Conservation (phyloP, 2,797 vertebrate species). For the Enteromius paludinosus region DNA sequence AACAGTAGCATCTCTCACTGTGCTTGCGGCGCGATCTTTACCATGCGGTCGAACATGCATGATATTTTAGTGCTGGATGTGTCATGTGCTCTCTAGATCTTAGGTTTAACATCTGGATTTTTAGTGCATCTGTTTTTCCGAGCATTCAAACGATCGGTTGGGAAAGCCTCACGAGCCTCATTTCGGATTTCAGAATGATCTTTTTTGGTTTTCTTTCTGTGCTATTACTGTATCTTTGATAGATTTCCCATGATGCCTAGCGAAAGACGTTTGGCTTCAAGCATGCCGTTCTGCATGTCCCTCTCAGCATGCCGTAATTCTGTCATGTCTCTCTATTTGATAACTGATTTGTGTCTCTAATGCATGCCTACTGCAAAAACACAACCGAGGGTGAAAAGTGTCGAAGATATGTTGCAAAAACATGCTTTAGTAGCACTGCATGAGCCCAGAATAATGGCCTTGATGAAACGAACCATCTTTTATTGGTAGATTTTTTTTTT, state of each 20-base stretch:
- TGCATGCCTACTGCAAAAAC: conserved; percentile 62
- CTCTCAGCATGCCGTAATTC: conserved; percentile 60
- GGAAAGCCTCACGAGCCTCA: conserved; percentile 32
- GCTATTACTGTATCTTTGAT: conserved; percentile 54
- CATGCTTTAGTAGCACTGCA: conserved; percentile 49
- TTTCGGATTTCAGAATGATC: conserved; percentile 13
- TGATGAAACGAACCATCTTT: conserved; percentile 36
- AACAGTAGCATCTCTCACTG: conserved; percentile 45
- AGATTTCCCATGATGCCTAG: conserved; percentile 56
- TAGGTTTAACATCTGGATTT: conserved; percentile 41
- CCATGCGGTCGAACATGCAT: conserved; percentile 24
- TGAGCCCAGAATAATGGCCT: conserved; percentile 56
- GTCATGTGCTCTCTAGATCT: conserved; percentile 31
- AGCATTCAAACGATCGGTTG: conserved; percentile 5
- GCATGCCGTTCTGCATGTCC: conserved; percentile 59
- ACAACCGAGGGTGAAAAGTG: conserved; percentile 42
- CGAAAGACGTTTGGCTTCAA: conserved; percentile 57
- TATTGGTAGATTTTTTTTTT: neutral
- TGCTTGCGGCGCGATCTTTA: conserved; percentile 28
- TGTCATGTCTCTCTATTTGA: conserved; percentile 56
- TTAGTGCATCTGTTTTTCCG: conserved; percentile 32
- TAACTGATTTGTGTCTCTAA: conserved; percentile 58
- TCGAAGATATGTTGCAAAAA: conserved; percentile 43
- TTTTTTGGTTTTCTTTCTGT: conserved; percentile 29
- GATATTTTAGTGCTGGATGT: conserved; percentile 31